Evolutionary conservation across 1,140 invertebrate genomes (phyloP).

Genomic region (Bacillus rossius): DNA sequence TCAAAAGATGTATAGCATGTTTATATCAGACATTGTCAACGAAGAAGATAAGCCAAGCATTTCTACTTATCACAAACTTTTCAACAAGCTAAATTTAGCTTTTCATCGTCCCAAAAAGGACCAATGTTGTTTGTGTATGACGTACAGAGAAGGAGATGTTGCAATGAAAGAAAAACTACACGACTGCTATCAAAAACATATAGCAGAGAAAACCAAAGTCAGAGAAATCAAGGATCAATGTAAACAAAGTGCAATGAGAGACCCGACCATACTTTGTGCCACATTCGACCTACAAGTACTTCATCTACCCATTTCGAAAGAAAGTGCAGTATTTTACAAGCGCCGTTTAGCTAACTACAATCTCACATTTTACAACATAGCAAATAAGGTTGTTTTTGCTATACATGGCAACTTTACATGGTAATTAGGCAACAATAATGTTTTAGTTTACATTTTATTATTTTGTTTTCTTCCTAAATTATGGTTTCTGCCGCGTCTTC

Average conservation of each 20-base stretch:
- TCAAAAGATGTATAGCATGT: conserved; percentile 6
- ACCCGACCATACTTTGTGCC: neutral
- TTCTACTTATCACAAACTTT: conserved; percentile 5
- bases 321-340: conserved; percentile 7
- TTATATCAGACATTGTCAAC: neutral
- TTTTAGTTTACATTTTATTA: no score
- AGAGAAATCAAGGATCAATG: no score
- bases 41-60: neutral
- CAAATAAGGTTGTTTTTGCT: conserved; percentile 5
- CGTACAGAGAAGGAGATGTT: neutral
- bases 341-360: conserved; percentile 4
- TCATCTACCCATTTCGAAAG: conserved; percentile 1
- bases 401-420: no score
- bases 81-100: conserved; percentile 2
- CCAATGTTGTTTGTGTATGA: conserved; percentile 7
- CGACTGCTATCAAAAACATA: neutral
- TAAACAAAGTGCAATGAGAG: no score
- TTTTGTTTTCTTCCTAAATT: no score
- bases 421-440: no score
- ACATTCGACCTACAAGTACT: conserved; percentile 2
- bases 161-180: conserved; percentile 3
- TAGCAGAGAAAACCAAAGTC: neutral
- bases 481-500: no score
- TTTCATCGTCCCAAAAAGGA: conserved; percentile 8
- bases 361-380: conserved; percentile 1